A percentile compares a stretch with the other conserved stretches of the same genome.
Conservation (phyloP, 2,113 vertebrate species). For the Atractosteus spatula region DNA sequence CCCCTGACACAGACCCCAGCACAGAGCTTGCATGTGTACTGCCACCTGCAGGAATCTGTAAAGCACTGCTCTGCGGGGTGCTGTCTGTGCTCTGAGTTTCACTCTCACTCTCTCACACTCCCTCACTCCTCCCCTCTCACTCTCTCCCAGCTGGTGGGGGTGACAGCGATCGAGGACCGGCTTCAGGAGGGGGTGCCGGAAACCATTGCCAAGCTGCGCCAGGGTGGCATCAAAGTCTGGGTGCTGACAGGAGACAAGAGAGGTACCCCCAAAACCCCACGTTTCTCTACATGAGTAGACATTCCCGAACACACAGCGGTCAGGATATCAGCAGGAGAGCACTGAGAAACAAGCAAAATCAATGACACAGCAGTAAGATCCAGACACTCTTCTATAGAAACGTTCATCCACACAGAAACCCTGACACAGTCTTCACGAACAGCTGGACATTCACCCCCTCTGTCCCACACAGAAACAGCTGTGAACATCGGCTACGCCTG, state of each 20-base stretch:
- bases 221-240: constrained; percentile 87
- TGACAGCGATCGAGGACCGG: constrained; percentile 87
- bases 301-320: not conserved
- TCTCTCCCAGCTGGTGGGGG: constrained; percentile 78
- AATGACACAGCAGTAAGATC: too few relatives aligned
- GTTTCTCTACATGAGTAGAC: not conserved
- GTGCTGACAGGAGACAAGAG: constrained; percentile 92
- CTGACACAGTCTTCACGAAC: not conserved
- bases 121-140: not conserved
- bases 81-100: too few relatives aligned
- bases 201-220: constrained; percentile 79
- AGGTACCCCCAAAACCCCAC: constrained; percentile 59
- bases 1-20: too few relatives aligned
- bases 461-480: constrained; percentile 74
- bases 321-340: too few relatives aligned
- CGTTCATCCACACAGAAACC: too few relatives aligned
- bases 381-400: too few relatives aligned
- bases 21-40: too few relatives aligned
- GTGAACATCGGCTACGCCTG: constrained; percentile 87
- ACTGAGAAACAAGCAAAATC: not conserved
- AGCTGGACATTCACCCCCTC: not conserved
- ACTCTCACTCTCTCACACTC: too few relatives aligned
- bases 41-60: too few relatives aligned
- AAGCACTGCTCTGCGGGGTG: too few relatives aligned
- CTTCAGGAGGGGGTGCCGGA: constrained; percentile 83